phyloP scores from a whole-genome alignment of 1,140 invertebrate species.

The Drosophila ambigua region DNA sequence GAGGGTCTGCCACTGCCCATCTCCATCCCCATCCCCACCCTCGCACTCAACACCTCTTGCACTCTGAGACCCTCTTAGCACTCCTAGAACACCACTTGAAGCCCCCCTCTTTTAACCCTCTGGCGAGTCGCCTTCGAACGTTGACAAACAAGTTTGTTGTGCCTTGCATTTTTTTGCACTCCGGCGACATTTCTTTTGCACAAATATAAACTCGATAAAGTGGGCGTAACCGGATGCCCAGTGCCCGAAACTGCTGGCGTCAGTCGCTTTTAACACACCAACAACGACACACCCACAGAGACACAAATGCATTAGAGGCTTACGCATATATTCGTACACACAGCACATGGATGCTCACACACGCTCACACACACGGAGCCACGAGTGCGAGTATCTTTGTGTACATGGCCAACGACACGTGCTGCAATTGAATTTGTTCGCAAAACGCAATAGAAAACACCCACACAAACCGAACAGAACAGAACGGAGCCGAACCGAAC shows the following conservation, averaged over 20 bases:
- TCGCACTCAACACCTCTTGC: no score
- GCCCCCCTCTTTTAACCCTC: neutral
- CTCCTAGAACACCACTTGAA: constrained; percentile 1
- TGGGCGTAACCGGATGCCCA: constrained; percentile 38
- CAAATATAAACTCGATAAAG: constrained; percentile 74
- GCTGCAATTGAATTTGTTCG: constrained; percentile 78
- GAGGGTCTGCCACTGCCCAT: constrained; percentile 27
- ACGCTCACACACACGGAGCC: constrained; percentile 15
- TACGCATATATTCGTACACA: constrained; percentile 19
- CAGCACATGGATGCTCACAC: constrained; percentile 2
- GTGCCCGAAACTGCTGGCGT: constrained; percentile 70
- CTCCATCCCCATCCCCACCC: no score
- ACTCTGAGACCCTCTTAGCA: constrained; percentile 31
- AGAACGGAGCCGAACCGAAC: constrained; percentile 20
- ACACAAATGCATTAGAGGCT: constrained; percentile 26
- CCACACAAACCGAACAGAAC: constrained; percentile 39
- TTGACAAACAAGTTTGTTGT: constrained; percentile 80
- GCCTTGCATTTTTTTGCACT: constrained; percentile 76
- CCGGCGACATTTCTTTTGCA: constrained; percentile 68
- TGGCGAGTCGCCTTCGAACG: constrained; percentile 14
- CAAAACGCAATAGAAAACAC: constrained; percentile 80
- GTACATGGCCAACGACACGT: constrained; percentile 74
- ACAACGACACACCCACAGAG: constrained; percentile 13
- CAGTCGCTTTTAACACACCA: constrained; percentile 75
- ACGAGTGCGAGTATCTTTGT: constrained; percentile 25